Conservation (phyloP, 2,797 vertebrate genomes). For the Lepus oiostolus region DNA sequence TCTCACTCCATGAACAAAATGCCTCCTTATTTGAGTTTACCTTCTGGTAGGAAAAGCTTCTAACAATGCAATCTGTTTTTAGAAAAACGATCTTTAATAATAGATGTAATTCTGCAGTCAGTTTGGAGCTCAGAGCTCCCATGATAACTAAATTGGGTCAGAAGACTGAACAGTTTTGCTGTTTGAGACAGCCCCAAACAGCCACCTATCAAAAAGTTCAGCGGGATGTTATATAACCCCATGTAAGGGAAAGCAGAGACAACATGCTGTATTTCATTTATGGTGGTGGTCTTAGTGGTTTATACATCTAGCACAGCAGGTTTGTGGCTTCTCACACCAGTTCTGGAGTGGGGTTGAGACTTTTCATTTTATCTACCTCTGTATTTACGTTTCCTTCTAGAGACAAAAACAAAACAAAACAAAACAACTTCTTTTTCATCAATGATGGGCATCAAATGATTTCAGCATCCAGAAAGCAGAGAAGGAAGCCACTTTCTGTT, state of each 20-base stretch:
- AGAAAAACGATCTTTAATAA: slow-evolving; percentile 64
- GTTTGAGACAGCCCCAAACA: not conserved
- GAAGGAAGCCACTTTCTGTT: not conserved
- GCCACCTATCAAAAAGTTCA: not conserved
- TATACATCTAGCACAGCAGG: not conserved
- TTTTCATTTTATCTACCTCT: not conserved
- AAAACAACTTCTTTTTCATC: not conserved
- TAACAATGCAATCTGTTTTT: slow-evolving; percentile 54
- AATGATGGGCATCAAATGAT: not conserved
- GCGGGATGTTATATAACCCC: not conserved
- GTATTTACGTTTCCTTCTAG: not conserved
- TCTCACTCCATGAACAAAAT: slow-evolving; percentile 12
- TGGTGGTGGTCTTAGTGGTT: not conserved
- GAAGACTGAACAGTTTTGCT: slow-evolving; percentile 20
- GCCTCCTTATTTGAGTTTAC: slow-evolving; percentile 55
- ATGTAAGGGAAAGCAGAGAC: not conserved
- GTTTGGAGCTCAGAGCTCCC: not conserved
- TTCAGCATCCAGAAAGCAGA: not conserved
- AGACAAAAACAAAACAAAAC: not conserved
- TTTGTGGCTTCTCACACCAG: not conserved
- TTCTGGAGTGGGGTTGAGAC: not conserved
- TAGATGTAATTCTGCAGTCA: not conserved
- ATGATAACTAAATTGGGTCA: slow-evolving; percentile 5
- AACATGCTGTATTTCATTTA: not conserved
- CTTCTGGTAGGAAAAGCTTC: slow-evolving; percentile 16